Percentiles rank a stretch among this genome's conserved stretches.
Evolutionary conservation across 92 coral and sea anemone species (phyloP).

Genomic region (Parazoanthus darwini): DNA sequence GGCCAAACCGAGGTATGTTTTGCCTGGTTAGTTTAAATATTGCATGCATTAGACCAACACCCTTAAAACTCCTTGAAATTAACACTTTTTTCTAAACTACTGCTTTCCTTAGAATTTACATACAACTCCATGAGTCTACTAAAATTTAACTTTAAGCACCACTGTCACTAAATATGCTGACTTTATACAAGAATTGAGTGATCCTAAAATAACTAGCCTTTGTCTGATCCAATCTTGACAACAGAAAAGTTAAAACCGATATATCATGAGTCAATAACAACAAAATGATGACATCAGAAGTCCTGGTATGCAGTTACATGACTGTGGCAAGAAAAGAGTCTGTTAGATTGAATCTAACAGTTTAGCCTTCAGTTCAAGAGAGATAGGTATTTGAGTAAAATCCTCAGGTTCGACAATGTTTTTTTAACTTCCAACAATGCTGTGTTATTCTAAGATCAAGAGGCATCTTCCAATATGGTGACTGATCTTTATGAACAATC

Average conservation of each 20-base stretch:
- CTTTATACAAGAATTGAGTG: too few relatives aligned
- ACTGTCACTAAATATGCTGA: not conserved
- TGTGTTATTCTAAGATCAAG: not conserved
- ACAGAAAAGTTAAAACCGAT: not conserved
- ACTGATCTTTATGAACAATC: conserved; percentile 19
- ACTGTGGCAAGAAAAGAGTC: not conserved
- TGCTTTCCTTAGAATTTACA: too few relatives aligned
- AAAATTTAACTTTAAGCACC: too few relatives aligned
- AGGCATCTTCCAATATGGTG: conserved; percentile 6
- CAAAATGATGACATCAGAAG: not conserved
- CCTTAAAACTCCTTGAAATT: not conserved
- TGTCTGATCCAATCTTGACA: not conserved
- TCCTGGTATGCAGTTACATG: not conserved
- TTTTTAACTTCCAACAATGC: not conserved
- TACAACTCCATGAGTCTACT: not conserved
- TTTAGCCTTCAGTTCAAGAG: not conserved
- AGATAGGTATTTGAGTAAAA: too few relatives aligned
- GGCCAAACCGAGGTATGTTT: not conserved
- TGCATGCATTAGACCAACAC: not conserved
- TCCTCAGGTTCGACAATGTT: not conserved
- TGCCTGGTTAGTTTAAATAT: not conserved
- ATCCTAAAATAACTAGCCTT: too few relatives aligned
- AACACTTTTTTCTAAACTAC: not conserved
- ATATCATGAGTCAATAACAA: not conserved
- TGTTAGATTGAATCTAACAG: not conserved